These are phyloP conservation scores for Coreius guichenoti DNA, from an alignment of 2,797 vertebrate species.

Conservation along the genomic window DNA sequence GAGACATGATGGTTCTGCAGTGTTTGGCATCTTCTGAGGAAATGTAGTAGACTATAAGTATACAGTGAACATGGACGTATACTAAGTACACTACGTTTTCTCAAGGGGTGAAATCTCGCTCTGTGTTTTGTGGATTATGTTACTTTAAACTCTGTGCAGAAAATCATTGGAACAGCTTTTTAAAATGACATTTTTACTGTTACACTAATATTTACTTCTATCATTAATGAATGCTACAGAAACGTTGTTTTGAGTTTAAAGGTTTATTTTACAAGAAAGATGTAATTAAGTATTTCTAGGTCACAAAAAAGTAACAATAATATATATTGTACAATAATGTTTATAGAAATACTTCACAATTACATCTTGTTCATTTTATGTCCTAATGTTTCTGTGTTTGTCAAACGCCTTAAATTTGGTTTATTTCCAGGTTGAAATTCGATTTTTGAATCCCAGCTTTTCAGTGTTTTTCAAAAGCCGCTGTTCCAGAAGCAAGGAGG, in stretches of 20 bases:
- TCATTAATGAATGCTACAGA: no score
- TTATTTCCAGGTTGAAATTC: background rate
- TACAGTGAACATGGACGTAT: slow-evolving; percentile 77
- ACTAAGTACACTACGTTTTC: slow-evolving; percentile 85
- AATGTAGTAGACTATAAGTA: slow-evolving; percentile 84
- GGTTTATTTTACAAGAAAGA: no score
- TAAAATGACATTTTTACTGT: background rate
- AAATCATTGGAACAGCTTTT: background rate
- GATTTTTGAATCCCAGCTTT: background rate
- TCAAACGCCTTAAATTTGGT: background rate
- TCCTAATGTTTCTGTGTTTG: background rate
- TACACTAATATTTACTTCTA: no score
- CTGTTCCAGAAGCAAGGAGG: background rate
- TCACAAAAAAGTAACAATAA: background rate
- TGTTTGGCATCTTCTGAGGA: slow-evolving; percentile 70
- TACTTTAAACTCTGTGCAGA: background rate
- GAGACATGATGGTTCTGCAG: slow-evolving; percentile 36
- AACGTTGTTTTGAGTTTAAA: no score
- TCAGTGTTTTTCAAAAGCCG: background rate
- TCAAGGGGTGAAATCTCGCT: slow-evolving; percentile 66
- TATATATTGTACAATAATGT: background rate
- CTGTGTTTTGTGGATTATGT: background rate
- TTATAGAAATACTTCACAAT: background rate
- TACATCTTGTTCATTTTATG: background rate
- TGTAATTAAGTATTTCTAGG: no score